Evolutionary conservation across 1,140 invertebrate genomes (phyloP).

Genomic region (Uloborus diversus): DNA sequence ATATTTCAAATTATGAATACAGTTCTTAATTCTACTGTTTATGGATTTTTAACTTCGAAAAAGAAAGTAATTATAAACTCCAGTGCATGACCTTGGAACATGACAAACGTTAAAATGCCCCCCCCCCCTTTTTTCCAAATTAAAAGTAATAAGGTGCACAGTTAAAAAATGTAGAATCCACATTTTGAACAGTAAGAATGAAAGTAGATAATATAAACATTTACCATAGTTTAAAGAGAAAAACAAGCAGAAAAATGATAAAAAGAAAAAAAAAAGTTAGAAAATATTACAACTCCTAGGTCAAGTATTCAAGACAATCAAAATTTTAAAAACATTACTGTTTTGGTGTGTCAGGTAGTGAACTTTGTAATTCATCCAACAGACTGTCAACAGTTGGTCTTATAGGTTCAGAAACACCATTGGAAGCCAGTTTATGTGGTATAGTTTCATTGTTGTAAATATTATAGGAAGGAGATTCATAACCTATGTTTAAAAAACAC

Average conservation of each 20-base stretch:
- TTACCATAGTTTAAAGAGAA: not conserved
- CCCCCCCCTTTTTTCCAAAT: too few species aligned
- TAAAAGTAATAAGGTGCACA: too few species aligned
- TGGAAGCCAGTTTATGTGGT: slow-evolving; percentile 5
- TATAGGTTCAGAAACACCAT: slow-evolving; percentile 55
- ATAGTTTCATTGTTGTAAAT: slow-evolving; percentile 25
- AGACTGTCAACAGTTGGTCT: slow-evolving; percentile 86
- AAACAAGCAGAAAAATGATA: slow-evolving; percentile 18
- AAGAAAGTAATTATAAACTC: too few species aligned
- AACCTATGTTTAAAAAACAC: slow-evolving; percentile 6
- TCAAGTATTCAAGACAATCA: too few species aligned
- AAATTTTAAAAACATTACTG: slow-evolving; percentile 25
- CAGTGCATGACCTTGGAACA: too few species aligned
- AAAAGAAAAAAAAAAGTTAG: too few species aligned
- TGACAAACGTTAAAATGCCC: too few species aligned
- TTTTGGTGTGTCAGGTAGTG: slow-evolving; percentile 60
- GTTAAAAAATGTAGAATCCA: too few species aligned
- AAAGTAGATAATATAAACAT: slow-evolving; percentile 31
- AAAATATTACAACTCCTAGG: too few species aligned
- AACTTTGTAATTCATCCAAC: slow-evolving; percentile 77
- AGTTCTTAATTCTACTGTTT: too few species aligned
- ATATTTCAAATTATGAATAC: too few species aligned
- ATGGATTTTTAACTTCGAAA: too few species aligned
- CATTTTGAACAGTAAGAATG: slow-evolving; percentile 36
- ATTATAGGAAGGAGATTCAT: slow-evolving; percentile 33